Percentiles rank a stretch among this genome's conserved stretches.
Conservation (phyloP, 1,140 invertebrate species). For the Gyrodactylus salaris region DNA sequence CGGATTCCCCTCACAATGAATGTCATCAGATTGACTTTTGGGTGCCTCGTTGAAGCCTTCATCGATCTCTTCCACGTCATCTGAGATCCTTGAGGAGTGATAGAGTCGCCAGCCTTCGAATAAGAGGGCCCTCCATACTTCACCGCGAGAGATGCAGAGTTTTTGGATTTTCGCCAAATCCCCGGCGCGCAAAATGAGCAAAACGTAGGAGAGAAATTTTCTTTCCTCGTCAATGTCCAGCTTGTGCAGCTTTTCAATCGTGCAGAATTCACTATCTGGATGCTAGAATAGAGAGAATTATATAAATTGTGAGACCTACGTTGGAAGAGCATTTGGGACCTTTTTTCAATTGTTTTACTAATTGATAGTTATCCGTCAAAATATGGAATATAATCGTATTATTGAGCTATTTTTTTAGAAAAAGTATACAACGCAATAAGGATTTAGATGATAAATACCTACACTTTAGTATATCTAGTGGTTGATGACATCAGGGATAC, state of each 20-base stretch:
- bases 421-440: too few species aligned
- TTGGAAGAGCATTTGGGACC: too few species aligned
- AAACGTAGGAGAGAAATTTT: background rate
- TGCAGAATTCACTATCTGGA: background rate
- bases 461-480: too few species aligned
- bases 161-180: background rate
- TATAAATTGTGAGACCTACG: background rate
- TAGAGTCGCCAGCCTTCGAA: background rate
- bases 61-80: background rate
- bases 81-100: background rate
- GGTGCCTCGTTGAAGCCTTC: background rate
- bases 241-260: background rate
- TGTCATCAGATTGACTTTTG: background rate
- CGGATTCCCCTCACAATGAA: background rate
- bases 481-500: too few species aligned
- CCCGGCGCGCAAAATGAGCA: background rate
- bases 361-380: too few species aligned
- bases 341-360: too few species aligned
- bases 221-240: background rate
- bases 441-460: too few species aligned
- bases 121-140: background rate
- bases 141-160: background rate
- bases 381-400: too few species aligned
- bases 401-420: too few species aligned
- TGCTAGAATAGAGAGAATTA: background rate